Evolutionary conservation across 2,888 invertebrate species (phyloP), one percentile per base, ranked within the genome.

Genomic region (Lycaena phlaeas): DNA sequence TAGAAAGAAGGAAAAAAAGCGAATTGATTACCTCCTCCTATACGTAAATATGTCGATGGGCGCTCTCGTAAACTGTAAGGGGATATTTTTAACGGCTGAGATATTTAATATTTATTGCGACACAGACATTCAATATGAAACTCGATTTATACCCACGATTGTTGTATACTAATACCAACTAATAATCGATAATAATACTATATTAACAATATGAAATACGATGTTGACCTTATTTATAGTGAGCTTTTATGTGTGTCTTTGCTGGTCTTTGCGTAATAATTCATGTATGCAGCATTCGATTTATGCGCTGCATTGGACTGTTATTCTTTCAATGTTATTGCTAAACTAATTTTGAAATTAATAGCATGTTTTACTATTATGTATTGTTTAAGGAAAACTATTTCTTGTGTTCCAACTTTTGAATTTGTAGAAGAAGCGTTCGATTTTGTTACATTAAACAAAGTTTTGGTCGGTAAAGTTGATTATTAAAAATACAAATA

Each of bases 81-180:
- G 69, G 84, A 84, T 84, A 84, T 79, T 81, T 74, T 81, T 79
- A 81, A 78, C 72, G 64, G 68, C 74, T 61, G 71, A 78, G 79
- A 84, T 84, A 84, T 84, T 84, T 78, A 81, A 82, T 82, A 84
- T 84, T 84, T 84, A 84, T 84, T 70, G 71, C 67, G 75, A 73
- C 70, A 71, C 72, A 60, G 74, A 78, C 81, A 81, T 77, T 75
- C 78, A 78, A 81, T 81, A 81, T 81, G 74, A 77, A 63, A 64
- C 53, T 61, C 67, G 75, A 78, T 79, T 78, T 77, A 73, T 77
- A 69, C 72, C 70, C 68, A 72, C 76, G 67, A 64, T 65, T 57
- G 56, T 57, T 44, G 48, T 52, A 45, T 61, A 64, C 64, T 59
- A 63, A 68, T 68, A 59, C 52, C 45, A 43, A 50, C 54, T 57